phyloP scores from a whole-genome alignment of 2,888 invertebrate genomes.

The Ormyrus pomaceus region DNA sequence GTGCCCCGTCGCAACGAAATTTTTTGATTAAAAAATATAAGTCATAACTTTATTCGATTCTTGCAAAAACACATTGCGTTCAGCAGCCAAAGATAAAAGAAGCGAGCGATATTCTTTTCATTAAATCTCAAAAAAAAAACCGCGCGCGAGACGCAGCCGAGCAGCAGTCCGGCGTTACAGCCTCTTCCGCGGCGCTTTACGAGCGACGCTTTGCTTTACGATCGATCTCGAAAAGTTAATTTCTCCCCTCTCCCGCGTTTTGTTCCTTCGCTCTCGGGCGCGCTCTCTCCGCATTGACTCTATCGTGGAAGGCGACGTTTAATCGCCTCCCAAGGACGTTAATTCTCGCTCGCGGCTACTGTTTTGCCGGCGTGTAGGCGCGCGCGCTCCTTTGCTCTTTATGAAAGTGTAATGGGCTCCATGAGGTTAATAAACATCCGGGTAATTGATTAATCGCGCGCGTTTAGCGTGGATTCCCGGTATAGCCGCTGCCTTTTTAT shows the following conservation, averaged over 20 bases:
- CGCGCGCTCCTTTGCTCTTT: constrained; percentile 18
- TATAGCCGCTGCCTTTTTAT: not conserved
- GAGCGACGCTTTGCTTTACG: constrained; percentile 55
- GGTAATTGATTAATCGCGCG: constrained; percentile 41
- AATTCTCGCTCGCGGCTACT: constrained; percentile 40
- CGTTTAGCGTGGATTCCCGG: not conserved
- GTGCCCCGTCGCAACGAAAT: too few species aligned
- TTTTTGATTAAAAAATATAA: too few species aligned
- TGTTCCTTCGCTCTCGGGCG: not conserved
- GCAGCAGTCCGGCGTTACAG: not conserved
- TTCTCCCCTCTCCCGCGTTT: constrained; percentile 24
- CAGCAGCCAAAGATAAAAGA: too few species aligned
- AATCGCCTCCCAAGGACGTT: constrained; percentile 56
- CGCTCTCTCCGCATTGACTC: constrained; percentile 20
- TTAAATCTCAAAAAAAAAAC: too few species aligned
- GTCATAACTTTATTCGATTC: too few species aligned
- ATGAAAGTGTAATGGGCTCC: constrained; percentile 38
- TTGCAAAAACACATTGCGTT: too few species aligned
- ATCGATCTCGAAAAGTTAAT: constrained; percentile 57
- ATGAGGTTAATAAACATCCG: constrained; percentile 47
- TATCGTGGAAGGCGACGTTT: constrained; percentile 49
- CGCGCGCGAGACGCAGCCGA: not conserved
- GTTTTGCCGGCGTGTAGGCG: constrained; percentile 19
- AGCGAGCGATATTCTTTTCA: too few species aligned
- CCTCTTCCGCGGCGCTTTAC: constrained; percentile 22